Conservation (phyloP, 2,888 invertebrate species). For the Cheilosia scutellata region DNA sequence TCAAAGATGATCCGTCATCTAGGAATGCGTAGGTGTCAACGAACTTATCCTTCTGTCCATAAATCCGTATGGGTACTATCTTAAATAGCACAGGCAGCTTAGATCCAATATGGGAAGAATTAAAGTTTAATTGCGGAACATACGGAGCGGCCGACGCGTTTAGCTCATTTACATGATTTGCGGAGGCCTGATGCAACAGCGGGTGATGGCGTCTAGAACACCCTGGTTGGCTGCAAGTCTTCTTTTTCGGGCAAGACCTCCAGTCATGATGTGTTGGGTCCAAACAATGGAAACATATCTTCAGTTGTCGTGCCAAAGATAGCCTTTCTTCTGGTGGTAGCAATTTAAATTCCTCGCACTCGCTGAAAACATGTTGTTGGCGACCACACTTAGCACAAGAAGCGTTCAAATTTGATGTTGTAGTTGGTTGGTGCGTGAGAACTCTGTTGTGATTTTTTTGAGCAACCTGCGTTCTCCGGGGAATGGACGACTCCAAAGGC, state of each 20-base stretch:
- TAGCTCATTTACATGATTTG: not conserved
- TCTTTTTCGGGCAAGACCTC: conserved; percentile 11
- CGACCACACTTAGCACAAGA: too few species aligned
- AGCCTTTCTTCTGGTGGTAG: too few species aligned
- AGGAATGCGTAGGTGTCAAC: conserved; percentile 8
- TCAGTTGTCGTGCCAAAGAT: too few species aligned
- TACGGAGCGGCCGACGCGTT: conserved; percentile 11
- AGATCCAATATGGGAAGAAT: conserved; percentile 3
- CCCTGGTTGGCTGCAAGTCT: not conserved
- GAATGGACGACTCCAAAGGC: too few species aligned
- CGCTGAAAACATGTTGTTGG: too few species aligned
- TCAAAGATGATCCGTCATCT: conserved; percentile 37
- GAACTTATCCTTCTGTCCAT: conserved; percentile 2
- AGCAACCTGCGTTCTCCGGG: too few species aligned
- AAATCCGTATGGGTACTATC: conserved; percentile 16
- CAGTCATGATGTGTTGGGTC: too few species aligned
- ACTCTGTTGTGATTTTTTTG: too few species aligned
- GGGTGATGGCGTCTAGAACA: conserved; percentile 27
- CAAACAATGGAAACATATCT: too few species aligned
- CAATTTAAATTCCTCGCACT: too few species aligned
- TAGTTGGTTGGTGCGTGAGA: too few species aligned
- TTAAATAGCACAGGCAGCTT: conserved; percentile 24
- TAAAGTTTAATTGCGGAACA: not conserved
- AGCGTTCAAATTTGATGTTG: too few species aligned
- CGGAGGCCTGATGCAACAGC: not conserved